phyloP scores from a whole-genome alignment of 2,888 invertebrate species.

The Linyphia triangularis region DNA sequence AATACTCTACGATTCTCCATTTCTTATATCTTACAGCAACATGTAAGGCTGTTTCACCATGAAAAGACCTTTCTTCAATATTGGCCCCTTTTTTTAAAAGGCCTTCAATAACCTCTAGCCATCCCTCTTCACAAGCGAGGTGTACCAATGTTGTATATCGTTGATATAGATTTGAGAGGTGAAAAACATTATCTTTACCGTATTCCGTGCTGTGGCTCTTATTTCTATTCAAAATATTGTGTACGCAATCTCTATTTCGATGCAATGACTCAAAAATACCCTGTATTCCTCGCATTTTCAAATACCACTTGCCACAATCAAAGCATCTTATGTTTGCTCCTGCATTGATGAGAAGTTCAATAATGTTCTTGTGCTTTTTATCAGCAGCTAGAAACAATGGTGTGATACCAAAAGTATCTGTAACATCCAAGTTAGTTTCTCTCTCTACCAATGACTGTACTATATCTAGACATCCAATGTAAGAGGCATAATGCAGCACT shows the following conservation, averaged over 20 bases:
- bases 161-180: too few relatives aligned
- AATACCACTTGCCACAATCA: not conserved
- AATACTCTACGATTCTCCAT: not conserved
- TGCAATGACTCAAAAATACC: too few relatives aligned
- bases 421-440: not conserved
- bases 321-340: constrained; percentile 38
- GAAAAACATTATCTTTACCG: too few relatives aligned
- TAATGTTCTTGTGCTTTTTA: not conserved
- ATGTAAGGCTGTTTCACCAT: constrained; percentile 17
- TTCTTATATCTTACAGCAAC: not conserved
- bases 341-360: not conserved
- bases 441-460: not conserved
- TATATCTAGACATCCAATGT: not conserved
- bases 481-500: not conserved
- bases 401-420: not conserved
- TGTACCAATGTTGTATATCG: constrained; percentile 33
- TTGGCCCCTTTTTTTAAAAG: constrained; percentile 6
- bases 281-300: too few relatives aligned
- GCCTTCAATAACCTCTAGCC: not conserved
- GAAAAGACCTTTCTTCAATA: not conserved
- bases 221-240: too few relatives aligned
- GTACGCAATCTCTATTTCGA: too few relatives aligned
- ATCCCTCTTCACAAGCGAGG: not conserved
- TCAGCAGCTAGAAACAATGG: not conserved
- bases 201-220: too few relatives aligned